Evolutionary conservation across 2,888 invertebrate genomes (phyloP).

Genomic region (Napeogenes sylphis): DNA sequence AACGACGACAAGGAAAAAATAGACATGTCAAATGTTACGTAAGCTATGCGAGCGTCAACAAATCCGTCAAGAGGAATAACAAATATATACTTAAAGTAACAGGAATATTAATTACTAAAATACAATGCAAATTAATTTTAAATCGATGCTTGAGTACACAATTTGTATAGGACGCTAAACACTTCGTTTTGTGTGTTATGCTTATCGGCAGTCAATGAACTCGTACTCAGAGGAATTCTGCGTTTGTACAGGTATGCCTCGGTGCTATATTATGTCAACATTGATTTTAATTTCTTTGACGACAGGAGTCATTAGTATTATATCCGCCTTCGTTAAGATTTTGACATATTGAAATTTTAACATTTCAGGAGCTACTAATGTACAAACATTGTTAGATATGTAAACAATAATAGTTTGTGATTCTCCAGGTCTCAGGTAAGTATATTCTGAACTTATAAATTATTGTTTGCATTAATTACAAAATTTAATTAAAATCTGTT

Average conservation of each 20-base stretch:
- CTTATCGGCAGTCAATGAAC: conserved; percentile 61
- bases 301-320: too few relatives aligned
- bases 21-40: conserved; percentile 62
- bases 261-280: conserved; percentile 43
- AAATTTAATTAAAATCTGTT: too few relatives aligned
- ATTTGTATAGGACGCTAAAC: conserved; percentile 23
- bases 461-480: too few relatives aligned
- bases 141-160: conserved; percentile 17
- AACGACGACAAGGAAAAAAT: conserved; percentile 70
- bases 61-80: conserved; percentile 15
- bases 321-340: too few relatives aligned
- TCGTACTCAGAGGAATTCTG: conserved; percentile 49
- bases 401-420: too few relatives aligned
- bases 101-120: neutral
- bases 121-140: neutral
- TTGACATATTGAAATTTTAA: too few relatives aligned
- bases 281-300: conserved; percentile 8
- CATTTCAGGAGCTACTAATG: too few relatives aligned
- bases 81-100: neutral
- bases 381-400: too few relatives aligned
- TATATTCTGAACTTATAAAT: too few relatives aligned
- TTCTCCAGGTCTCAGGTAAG: too few relatives aligned
- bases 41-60: conserved; percentile 37
- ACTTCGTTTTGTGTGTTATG: conserved; percentile 34
- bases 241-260: conserved; percentile 13